Conservation (phyloP, 2,113 vertebrate genomes). For the Gulo gulo region DNA sequence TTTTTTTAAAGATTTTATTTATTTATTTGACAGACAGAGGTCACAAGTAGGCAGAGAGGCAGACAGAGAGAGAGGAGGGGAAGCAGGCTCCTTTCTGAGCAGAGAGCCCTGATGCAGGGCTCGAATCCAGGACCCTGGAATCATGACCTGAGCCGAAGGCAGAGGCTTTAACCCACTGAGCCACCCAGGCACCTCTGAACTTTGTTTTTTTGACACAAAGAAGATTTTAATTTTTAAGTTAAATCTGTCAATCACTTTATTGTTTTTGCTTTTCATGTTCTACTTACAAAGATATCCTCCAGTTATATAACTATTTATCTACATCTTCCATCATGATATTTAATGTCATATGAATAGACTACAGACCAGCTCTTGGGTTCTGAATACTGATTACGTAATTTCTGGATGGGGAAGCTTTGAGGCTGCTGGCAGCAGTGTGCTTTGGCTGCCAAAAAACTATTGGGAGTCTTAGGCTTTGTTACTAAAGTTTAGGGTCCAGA, state of each 20-base stretch:
- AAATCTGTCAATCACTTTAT: neutral
- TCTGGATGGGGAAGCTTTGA: neutral
- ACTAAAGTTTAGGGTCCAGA: neutral
- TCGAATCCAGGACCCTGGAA: no score
- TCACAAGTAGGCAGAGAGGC: no score
- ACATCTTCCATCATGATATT: neutral
- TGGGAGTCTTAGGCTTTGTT: neutral
- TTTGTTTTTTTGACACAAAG: neutral
- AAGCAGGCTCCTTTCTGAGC: no score
- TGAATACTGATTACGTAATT: neutral
- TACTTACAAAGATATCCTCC: neutral
- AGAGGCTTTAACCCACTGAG: no score
- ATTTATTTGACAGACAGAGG: no score
- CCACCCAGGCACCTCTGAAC: no score
- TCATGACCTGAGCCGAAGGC: no score
- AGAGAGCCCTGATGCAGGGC: no score
- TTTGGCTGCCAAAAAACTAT: neutral
- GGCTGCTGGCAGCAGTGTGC: neutral
- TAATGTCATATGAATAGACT: conserved; percentile 5
- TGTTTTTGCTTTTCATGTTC: conserved; percentile 33
- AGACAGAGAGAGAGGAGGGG: no score
- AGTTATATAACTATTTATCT: neutral
- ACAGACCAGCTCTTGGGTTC: neutral
- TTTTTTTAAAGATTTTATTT: no score
- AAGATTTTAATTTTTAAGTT: conserved; percentile 32